A percentile compares a stretch with the other conserved stretches of the same genome.
phyloP scores from a whole-genome alignment of 2,797 vertebrate species.

The Pipistrellus nathusii region DNA sequence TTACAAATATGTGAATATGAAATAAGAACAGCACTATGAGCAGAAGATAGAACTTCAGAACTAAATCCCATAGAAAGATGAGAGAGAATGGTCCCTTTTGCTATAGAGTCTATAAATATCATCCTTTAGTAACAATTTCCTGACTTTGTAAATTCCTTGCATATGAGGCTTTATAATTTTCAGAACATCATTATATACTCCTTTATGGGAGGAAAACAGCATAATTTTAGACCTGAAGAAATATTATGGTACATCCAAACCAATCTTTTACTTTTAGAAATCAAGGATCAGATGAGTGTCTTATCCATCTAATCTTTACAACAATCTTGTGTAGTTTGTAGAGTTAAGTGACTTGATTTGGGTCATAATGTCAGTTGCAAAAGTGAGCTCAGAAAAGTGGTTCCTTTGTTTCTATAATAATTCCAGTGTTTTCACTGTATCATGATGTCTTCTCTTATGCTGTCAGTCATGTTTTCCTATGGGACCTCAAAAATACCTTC shows the following conservation, averaged over 20 bases:
- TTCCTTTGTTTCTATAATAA: conserved; percentile 28
- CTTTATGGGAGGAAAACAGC: neutral
- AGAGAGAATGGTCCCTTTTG: neutral
- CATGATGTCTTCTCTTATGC: neutral
- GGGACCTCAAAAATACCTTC: neutral
- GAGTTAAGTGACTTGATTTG: neutral
- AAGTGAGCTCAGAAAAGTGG: neutral
- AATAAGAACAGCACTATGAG: neutral
- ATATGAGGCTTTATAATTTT: neutral
- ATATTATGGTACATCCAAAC: neutral
- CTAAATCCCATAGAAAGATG: neutral
- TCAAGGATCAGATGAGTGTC: neutral
- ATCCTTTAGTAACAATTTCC: conserved; percentile 38
- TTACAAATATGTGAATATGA: conserved; percentile 4
- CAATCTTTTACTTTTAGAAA: conserved; percentile 29
- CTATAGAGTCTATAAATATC: neutral
- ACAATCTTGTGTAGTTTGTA: neutral
- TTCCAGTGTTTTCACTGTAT: conserved; percentile 15
- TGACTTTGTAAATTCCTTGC: neutral
- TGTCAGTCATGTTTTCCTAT: neutral
- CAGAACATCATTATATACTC: neutral
- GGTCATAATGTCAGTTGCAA: neutral
- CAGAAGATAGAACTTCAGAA: conserved; percentile 30
- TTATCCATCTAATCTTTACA: neutral
- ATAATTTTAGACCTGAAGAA: neutral